phyloP scores from a whole-genome alignment of 2,797 vertebrate species.

The Sebastes melanostomus region DNA sequence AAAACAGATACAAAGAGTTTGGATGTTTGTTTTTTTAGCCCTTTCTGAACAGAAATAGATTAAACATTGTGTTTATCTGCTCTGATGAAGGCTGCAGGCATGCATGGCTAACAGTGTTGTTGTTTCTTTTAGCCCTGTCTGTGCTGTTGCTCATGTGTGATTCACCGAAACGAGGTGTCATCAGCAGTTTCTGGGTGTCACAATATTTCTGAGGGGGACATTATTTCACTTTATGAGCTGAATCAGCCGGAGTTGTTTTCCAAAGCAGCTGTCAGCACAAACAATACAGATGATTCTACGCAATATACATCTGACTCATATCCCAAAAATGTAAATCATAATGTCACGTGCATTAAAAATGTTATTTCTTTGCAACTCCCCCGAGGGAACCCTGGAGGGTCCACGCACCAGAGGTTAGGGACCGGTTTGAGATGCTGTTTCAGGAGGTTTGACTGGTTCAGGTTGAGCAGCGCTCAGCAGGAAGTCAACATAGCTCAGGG shows the following conservation, averaged over 20 bases:
- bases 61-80: not conserved
- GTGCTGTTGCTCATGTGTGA: not conserved
- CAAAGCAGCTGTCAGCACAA: slow-evolving; percentile 26
- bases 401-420: slow-evolving; percentile 3
- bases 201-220: not conserved
- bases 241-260: slow-evolving; percentile 21
- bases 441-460: slow-evolving; percentile 17
- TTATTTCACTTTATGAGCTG: not conserved
- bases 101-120: not conserved
- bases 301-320: not conserved
- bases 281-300: not conserved
- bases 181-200: slow-evolving; percentile 17
- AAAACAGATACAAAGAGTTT: not conserved
- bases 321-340: not conserved
- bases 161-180: not conserved
- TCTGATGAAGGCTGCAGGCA: too few species aligned
- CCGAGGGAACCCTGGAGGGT: not conserved
- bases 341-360: not conserved
- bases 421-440: slow-evolving; percentile 25
- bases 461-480: slow-evolving; percentile 23
- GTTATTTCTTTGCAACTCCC: not conserved
- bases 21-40: not conserved
- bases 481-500: fast-evolving
- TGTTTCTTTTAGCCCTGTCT: not conserved
- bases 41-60: not conserved